Evolutionary conservation across 2,888 invertebrate species (phyloP), one percentile per base, ranked within the genome.

Genomic region (Sthenelais limicola): DNA sequence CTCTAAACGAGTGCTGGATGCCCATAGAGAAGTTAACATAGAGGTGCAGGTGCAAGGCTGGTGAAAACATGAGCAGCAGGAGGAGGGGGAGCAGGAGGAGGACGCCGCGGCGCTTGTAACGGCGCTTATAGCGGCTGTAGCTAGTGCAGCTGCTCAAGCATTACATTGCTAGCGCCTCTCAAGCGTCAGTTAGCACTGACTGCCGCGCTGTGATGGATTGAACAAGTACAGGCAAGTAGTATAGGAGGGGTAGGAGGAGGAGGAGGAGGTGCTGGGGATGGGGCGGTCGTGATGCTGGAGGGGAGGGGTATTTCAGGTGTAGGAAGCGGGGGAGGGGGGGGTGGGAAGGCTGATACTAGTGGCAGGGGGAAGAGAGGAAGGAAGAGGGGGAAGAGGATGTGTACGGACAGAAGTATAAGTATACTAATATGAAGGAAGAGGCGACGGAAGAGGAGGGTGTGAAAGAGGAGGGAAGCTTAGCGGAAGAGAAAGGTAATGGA

Each of bases 271-370:
- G n/a, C 12, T 43, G 12, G n/a, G 12, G 47, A 43, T 15, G n/a
- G 38, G 28, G 43, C 3, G 24, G 47, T 30, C 15, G 15, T 12
- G 15, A 24, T 18, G 24, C 24, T 21, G 9, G 18, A 12, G 15
- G 47, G n/a, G 9, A 15, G 12, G 24, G 15, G 15, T 24, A 21
- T 52, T 21, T 15, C 15, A 15, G 28, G 66, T 9, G 43, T 4
- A 35, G 66, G 38, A 35, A 66, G 47, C 18, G 5, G 47, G 43
- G 38, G 28, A 43, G 38, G 21, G 28, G 47, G 66, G 24, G 26
- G 43, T 5, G 21, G 35, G n/a, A 35, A 3, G 62, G 62, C 15
- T 12, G 33, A 4, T 5, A 18, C 5, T 18, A 33, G 12, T 62
- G 62, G 35, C 3, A 33, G 15, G 28, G 7, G n/a, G 32, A 18